Conservation (phyloP, 1,140 invertebrate species). For the Anastrepha ludens region DNA sequence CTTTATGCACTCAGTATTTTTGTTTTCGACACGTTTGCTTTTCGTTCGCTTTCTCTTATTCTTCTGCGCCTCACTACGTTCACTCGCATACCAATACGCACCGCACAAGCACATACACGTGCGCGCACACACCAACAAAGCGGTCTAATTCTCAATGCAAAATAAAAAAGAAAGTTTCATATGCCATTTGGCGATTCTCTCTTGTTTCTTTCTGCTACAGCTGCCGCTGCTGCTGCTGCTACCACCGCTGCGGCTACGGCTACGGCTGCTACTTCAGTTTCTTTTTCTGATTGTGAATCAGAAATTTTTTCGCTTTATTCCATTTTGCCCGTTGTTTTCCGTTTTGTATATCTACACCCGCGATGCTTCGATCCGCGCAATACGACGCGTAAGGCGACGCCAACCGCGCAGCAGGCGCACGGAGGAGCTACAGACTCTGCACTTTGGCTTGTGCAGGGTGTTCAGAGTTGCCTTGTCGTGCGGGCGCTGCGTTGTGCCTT, state of each 20-base stretch:
- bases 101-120: neutral
- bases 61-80: slow-evolving; percentile 53
- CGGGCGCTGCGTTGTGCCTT: neutral
- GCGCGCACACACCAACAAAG: slow-evolving; percentile 55
- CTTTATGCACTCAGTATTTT: slow-evolving; percentile 15
- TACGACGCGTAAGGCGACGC: slow-evolving; percentile 52
- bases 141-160: slow-evolving; percentile 44
- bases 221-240: slow-evolving; percentile 34
- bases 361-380: slow-evolving; percentile 57
- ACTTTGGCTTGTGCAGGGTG: neutral
- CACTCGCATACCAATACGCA: slow-evolving; percentile 14
- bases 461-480: slow-evolving; percentile 13
- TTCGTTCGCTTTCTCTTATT: slow-evolving; percentile 46
- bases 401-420: slow-evolving; percentile 29
- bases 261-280: slow-evolving; percentile 57
- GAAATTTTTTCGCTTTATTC: slow-evolving; percentile 55
- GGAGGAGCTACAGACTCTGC: neutral
- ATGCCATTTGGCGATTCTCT: slow-evolving; percentile 61
- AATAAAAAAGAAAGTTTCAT: neutral
- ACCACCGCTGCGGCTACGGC: slow-evolving; percentile 8
- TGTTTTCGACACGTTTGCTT: slow-evolving; percentile 53
- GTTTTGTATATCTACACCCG: slow-evolving; percentile 60
- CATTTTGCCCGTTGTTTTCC: slow-evolving; percentile 56
- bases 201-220: neutral
- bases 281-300: slow-evolving; percentile 36